Percentiles rank a stretch among this genome's conserved stretches.
Evolutionary conservation across 1,140 invertebrate genomes (phyloP).

Genomic region (Helicoverpa armigera): DNA sequence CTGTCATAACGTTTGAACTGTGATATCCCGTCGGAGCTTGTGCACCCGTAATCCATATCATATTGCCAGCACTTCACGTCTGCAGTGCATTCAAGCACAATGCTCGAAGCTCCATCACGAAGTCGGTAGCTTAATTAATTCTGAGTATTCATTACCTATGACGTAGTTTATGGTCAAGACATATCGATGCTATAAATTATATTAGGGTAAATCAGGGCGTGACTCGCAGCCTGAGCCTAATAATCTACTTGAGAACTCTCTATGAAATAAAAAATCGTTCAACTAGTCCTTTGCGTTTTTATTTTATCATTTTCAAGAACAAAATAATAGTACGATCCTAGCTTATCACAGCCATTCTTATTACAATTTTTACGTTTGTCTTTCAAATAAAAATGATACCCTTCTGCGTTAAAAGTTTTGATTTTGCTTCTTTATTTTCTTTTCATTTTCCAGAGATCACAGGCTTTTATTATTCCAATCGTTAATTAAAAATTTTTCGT

Average conservation of each 20-base stretch:
- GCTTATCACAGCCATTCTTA: conserved; percentile 2
- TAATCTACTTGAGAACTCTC: too few relatives aligned
- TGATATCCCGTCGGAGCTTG: not conserved
- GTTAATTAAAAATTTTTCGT: conserved; percentile 25
- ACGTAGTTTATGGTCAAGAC: not conserved
- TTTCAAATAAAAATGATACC: conserved; percentile 33
- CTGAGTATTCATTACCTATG: not conserved
- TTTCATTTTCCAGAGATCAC: conserved; percentile 19
- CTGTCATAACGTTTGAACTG: conserved; percentile 12
- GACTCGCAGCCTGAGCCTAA: too few relatives aligned
- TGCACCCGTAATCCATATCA: not conserved
- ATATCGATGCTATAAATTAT: too few relatives aligned
- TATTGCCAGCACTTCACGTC: conserved; percentile 2
- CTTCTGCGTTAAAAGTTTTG: conserved; percentile 16
- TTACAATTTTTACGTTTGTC: conserved; percentile 20
- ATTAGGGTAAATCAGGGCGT: too few relatives aligned
- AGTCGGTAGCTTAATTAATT: not conserved
- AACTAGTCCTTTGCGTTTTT: not conserved
- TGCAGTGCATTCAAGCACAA: not conserved
- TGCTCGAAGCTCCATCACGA: not conserved
- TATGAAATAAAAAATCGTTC: too few relatives aligned
- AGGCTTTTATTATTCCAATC: conserved; percentile 22
- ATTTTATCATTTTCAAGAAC: conserved; percentile 11
- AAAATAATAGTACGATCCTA: not conserved
- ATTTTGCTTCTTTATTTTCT: conserved; percentile 32